A percentile compares a stretch with the other conserved stretches of the same genome.
These are phyloP conservation scores for Chlorops oryzae DNA, from an alignment of 1,140 invertebrate species.

Conservation along the genomic window DNA sequence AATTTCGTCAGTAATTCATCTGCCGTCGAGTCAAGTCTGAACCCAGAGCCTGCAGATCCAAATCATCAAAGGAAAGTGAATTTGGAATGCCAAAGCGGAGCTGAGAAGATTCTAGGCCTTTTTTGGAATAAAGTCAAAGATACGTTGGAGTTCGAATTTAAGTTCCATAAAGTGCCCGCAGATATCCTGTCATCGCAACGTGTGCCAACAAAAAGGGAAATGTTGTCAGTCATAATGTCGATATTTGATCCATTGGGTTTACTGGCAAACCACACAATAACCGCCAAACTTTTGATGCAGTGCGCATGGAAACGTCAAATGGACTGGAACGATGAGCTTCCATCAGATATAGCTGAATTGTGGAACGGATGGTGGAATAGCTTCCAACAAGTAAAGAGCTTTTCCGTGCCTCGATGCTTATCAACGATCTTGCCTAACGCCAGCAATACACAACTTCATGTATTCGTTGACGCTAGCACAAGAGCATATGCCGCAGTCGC, in stretches of 20 bases:
- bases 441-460: constrained; percentile 15
- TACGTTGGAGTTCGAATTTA: constrained; percentile 8
- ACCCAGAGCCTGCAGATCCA: no score
- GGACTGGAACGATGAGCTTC: constrained; percentile 42
- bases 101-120: constrained; percentile 14
- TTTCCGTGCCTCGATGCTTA: constrained; percentile 6
- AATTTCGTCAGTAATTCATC: no score
- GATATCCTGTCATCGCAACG: constrained; percentile 1
- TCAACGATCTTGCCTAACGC: not conserved
- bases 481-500: constrained; percentile 30
- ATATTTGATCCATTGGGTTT: constrained; percentile 47
- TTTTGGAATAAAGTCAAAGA: constrained; percentile 12
- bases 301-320: constrained; percentile 33
- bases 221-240: constrained; percentile 29
- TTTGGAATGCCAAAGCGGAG: constrained; percentile 6
- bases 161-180: not conserved
- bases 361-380: constrained; percentile 17
- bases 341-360: not conserved
- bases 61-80: no score
- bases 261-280: constrained; percentile 36
- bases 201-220: constrained; percentile 30
- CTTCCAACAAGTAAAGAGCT: constrained; percentile 7
- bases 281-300: constrained; percentile 44
- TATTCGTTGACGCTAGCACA: constrained; percentile 28
- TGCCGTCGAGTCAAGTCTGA: no score